Evolutionary conservation across 37 sponge, comb jelly and placozoan species (phyloP), one percentile per base, ranked within the genome.

Genomic region (Axinella damicornis): DNA sequence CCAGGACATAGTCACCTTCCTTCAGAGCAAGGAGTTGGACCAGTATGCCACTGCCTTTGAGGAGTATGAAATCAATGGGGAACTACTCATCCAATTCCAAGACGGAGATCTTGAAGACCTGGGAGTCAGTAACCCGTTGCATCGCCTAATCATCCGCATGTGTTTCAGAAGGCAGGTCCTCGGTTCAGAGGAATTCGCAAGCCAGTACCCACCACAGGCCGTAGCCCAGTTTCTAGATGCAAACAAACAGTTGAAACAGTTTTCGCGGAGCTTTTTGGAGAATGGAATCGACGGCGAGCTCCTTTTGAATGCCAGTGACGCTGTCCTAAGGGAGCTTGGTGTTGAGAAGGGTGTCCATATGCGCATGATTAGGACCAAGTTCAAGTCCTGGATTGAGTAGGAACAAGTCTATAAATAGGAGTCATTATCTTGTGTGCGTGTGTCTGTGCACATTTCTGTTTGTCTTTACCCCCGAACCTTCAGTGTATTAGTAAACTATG

Each of bases 251-350:
- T 40, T 86, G 53, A 64, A 74, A 16, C 62, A 85, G 58, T 81
- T 65, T 80, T 78, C 76, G 12, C 39, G 24, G 53, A 71, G 32
- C 1, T 91, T 81, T 32, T 19, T 19, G 22, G 74, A 86, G 83
- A 38, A 87, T 5, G 25, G 65, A 1, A 80, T 91, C 71, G 92
- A 86, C 54, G 88, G 87, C 9, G 87, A 91, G 77, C 36, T 91
- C 56, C 79, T 86, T 18, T 41, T 82, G 58, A 80, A 57, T 68
- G 81, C 81, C 18, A 80, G 58, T 56, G 69, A 80, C 33, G 81
- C 67, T 14, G 81, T 69, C 36, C 55, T 80, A 57, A 54, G 52
- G 37, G 81, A 80, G 69, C 69, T 80, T 56, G 81, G 86, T n/a
- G 78, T 85, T 52, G 62, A 52, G 38, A 85, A 67, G 24, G 78